phyloP scores from a whole-genome alignment of 2,888 invertebrate species.

The Dioctria rufipes region DNA sequence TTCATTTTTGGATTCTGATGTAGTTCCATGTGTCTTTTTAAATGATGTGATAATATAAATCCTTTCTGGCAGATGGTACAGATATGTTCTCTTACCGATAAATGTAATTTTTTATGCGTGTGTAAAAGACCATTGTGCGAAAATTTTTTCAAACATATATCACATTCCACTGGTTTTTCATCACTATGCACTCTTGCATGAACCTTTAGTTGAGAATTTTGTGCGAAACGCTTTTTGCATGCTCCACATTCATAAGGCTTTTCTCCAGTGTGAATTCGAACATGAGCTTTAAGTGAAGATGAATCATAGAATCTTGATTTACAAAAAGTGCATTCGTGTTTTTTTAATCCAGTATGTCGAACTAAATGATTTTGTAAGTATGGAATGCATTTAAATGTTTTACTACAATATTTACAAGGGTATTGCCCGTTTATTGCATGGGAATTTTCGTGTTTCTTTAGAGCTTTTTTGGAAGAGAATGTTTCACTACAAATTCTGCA shows the following conservation, averaged over 20 bases:
- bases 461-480: slow-evolving; percentile 54
- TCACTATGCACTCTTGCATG: slow-evolving; percentile 46
- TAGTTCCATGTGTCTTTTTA: slow-evolving; percentile 48
- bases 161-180: slow-evolving; percentile 45
- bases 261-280: not conserved
- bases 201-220: slow-evolving; percentile 40
- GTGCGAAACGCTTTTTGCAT: slow-evolving; percentile 40
- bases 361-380: slow-evolving; percentile 50
- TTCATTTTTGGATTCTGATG: slow-evolving; percentile 42
- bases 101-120: slow-evolving; percentile 53
- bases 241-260: slow-evolving; percentile 49
- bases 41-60: slow-evolving; percentile 37
- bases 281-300: slow-evolving; percentile 11
- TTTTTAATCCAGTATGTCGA: slow-evolving; percentile 41
- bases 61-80: slow-evolving; percentile 51
- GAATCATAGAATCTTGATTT: slow-evolving; percentile 32
- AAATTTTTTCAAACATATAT: slow-evolving; percentile 51
- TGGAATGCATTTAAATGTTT: slow-evolving; percentile 27
- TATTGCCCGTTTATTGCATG: slow-evolving; percentile 38
- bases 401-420: slow-evolving; percentile 61
- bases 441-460: slow-evolving; percentile 66
- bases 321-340: slow-evolving; percentile 29
- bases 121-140: slow-evolving; percentile 40
- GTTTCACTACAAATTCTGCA: not conserved
- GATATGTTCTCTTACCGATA: slow-evolving; percentile 38